Evolutionary conservation across 1,140 invertebrate species (phyloP), one percentile per base, ranked within the genome.

Genomic region (Drosophila saltans): DNA sequence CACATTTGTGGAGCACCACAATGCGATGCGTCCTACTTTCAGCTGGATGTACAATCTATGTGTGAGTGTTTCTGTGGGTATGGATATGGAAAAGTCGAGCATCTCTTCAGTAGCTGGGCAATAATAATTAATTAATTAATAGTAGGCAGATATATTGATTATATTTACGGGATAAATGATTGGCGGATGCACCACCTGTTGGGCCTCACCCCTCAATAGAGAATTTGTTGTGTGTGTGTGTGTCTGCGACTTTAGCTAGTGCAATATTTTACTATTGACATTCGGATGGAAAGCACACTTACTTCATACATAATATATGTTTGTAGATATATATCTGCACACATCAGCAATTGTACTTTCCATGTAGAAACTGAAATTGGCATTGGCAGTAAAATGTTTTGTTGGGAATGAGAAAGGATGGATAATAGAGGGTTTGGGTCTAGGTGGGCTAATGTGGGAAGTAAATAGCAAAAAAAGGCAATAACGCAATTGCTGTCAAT

Each of bases 21-120:
- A 45, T 28, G 55, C 68, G 69, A 69, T 88, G 82, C 9, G 45
- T 72, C 80, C 83, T 83, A 86, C 83, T 88, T 86, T 66, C 56
- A 75, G 66, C 43, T 60, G 60, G 36, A 40, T 45, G 52, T 28
- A 69, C 45, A 48, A 21, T 48, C 64, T 63, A 66, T 73, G 48
- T 21, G 60, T 26, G 45, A 33, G 24, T n/a, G 43, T 24, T 33
- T 21, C 52, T 26, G 45, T 52, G n/a, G 26, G 21, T 52, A 16
- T 24, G 16, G 16, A 1, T 24, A 0, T 48, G 28, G 66, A 48
- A 67, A 78, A 81, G 41, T 64, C 62, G 59, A 85, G 71, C 63
- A 77, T 4, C 74, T 52, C 33, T 67, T 61, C 26, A 33, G 57
- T 52, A 55, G 71, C 52, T 81, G 78, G 2, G 52, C 56, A 11